Evolutionary conservation across 2,797 vertebrate genomes (phyloP).

Genomic region (Falco columbarius): DNA sequence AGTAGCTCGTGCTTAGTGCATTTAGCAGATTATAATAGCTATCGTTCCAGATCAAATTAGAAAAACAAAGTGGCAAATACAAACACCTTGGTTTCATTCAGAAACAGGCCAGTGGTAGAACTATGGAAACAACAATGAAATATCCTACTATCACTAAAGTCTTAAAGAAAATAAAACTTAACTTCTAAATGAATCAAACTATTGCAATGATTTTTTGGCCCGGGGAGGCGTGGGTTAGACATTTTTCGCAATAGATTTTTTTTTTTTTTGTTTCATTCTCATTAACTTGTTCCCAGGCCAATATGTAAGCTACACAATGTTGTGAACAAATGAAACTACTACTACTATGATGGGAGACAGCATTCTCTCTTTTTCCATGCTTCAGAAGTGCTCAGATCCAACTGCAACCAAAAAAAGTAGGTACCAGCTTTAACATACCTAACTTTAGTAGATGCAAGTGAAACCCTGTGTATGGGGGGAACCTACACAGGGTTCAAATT

Average conservation of each 20-base stretch:
- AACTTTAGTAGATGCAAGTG: neutral
- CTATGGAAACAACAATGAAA: neutral
- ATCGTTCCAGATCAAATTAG: neutral
- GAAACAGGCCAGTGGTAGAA: neutral
- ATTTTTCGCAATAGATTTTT: neutral
- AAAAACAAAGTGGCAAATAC: neutral
- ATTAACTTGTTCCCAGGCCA: neutral
- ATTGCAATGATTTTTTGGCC: neutral
- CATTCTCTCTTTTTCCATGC: neutral
- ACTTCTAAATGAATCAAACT: neutral
- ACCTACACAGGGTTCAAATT: neutral
- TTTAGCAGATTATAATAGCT: neutral
- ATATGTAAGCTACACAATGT: neutral
- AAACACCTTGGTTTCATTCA: neutral
- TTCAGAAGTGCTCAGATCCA: neutral
- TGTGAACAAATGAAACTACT: neutral
- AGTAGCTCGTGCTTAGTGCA: neutral
- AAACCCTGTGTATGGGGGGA: neutral
- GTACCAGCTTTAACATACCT: neutral
- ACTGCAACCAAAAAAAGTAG: neutral
- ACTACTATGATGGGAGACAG: neutral
- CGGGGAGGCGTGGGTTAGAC: neutral
- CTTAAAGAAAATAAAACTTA: neutral
- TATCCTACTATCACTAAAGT: neutral
- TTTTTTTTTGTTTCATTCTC: neutral